Percentiles rank a stretch among this genome's conserved stretches.
phyloP scores from a whole-genome alignment of 2,113 vertebrate genomes.

The Globicephala melas region DNA sequence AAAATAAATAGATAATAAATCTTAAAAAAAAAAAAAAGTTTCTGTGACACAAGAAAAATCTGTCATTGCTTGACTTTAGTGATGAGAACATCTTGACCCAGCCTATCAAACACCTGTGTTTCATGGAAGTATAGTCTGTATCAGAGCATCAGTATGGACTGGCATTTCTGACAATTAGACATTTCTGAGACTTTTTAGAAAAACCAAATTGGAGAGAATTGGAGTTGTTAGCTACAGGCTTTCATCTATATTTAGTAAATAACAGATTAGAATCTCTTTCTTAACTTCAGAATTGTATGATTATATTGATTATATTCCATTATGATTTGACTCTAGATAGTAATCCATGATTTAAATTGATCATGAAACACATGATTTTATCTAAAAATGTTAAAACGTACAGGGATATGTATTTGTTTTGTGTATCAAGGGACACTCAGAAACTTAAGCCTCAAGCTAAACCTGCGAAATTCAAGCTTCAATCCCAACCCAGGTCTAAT shows the following conservation, averaged over 20 bases:
- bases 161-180: not conserved
- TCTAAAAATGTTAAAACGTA: not conserved
- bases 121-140: not conserved
- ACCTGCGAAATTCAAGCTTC: slow-evolving; percentile 41
- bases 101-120: not conserved
- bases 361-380: not conserved
- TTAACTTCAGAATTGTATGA: slow-evolving; percentile 13
- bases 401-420: not conserved
- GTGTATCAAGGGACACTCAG: not conserved
- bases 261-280: not conserved
- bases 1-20: no score
- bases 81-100: not conserved
- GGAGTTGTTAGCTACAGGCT: not conserved
- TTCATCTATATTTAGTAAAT: slow-evolving; percentile 6
- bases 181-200: not conserved
- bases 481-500: not conserved
- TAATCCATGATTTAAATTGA: not conserved
- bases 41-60: not conserved
- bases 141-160: not conserved
- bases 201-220: not conserved
- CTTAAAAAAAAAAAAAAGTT: not conserved
- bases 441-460: slow-evolving; percentile 20
- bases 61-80: not conserved
- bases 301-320: slow-evolving; percentile 3
- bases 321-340: not conserved